Conservation (phyloP, 2,113 vertebrate species). For the Diadophis punctatus region DNA sequence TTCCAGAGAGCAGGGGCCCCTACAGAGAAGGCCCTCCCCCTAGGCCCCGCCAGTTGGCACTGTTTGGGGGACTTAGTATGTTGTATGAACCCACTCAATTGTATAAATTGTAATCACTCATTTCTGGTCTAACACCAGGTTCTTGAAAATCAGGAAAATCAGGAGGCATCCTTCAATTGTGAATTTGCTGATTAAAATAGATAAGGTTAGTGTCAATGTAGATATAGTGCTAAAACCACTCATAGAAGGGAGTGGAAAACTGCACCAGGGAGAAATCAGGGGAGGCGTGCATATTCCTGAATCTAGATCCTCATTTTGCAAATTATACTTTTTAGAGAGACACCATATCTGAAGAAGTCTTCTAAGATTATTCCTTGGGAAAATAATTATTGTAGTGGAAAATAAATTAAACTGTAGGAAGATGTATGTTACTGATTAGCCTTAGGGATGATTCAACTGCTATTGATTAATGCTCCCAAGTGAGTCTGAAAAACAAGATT, state of each 20-base stretch:
- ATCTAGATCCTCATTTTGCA: not conserved
- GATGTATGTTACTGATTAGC: accelerated
- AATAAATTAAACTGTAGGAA: not conserved
- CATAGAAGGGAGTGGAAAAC: not conserved
- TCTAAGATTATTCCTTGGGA: not conserved
- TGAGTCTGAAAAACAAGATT: not conserved
- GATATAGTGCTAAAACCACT: not conserved
- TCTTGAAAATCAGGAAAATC: not conserved
- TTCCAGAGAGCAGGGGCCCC: too few species aligned
- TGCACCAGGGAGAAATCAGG: not conserved
- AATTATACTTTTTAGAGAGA: not conserved
- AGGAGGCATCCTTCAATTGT: not conserved
- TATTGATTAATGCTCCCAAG: not conserved
- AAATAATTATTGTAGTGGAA: not conserved
- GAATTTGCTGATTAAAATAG: not conserved
- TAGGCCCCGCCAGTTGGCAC: too few species aligned
- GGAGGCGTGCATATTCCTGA: not conserved
- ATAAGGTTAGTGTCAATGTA: not conserved
- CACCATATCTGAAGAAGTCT: not conserved
- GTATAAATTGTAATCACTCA: not conserved
- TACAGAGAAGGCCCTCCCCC: too few species aligned
- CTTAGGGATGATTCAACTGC: not conserved
- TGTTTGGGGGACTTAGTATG: too few species aligned
- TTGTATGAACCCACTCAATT: not conserved
- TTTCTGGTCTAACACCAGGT: not conserved